Evolutionary conservation across 2,797 vertebrate genomes (phyloP).

Genomic region (Gallinago solitaria): DNA sequence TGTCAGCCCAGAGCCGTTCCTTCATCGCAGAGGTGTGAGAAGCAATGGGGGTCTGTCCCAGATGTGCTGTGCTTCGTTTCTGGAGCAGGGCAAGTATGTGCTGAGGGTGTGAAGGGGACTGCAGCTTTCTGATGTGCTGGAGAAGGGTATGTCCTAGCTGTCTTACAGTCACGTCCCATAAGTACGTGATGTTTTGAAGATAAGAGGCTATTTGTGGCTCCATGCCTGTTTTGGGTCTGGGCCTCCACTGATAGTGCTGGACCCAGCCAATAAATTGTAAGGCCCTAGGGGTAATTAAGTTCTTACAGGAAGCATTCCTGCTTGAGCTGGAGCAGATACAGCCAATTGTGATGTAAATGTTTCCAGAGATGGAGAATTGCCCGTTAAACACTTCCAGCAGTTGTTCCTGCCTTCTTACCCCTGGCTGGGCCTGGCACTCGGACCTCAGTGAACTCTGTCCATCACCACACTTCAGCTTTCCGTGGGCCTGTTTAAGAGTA

Average conservation of each 20-base stretch:
- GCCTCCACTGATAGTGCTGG: conserved; percentile 3
- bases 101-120: background rate
- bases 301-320: conserved; percentile 45
- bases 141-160: background rate
- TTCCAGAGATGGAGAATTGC: conserved; percentile 34
- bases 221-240: background rate
- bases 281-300: conserved; percentile 1
- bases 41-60: background rate
- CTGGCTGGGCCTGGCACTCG: background rate
- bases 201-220: conserved; percentile 17
- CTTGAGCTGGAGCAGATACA: conserved; percentile 32
- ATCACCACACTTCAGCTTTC: background rate
- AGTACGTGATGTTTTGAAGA: background rate
- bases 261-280: background rate
- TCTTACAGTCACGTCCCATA: background rate
- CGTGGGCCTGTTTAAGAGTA: background rate
- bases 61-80: background rate
- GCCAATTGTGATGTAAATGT: background rate
- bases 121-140: background rate
- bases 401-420: background rate
- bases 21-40: background rate
- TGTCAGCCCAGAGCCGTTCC: background rate
- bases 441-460: background rate
- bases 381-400: background rate
- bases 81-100: background rate